Evolutionary conservation across 2,888 invertebrate species (phyloP).

Genomic region (Arge pagana): DNA sequence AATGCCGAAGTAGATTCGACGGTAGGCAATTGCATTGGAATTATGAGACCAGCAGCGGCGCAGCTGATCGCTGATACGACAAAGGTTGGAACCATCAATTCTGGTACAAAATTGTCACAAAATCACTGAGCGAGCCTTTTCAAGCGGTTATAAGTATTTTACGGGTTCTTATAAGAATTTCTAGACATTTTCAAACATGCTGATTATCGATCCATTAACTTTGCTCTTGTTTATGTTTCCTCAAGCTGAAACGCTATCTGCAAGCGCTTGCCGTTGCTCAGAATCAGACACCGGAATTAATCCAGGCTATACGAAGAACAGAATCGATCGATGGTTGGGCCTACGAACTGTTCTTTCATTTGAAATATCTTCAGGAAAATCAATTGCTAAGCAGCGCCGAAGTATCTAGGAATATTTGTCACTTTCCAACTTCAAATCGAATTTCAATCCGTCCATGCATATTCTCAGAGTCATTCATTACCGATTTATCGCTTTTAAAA

Average conservation of each 20-base stretch:
- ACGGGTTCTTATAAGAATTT: no score
- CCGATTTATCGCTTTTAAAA: constrained; percentile 13
- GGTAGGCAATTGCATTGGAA: constrained; percentile 41
- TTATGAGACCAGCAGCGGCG: constrained; percentile 45
- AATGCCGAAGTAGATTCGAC: constrained; percentile 25
- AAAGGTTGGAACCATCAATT: no score
- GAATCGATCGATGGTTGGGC: constrained; percentile 52
- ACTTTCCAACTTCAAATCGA: neutral
- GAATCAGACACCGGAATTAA: constrained; percentile 32
- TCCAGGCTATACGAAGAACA: constrained; percentile 41
- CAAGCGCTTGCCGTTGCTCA: constrained; percentile 38
- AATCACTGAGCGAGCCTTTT: no score
- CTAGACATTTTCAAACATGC: constrained; percentile 3
- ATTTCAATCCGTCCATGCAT: constrained; percentile 3
- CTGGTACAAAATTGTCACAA: no score
- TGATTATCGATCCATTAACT: constrained; percentile 1
- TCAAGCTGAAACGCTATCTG: constrained; percentile 49
- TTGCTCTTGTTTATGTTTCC: neutral
- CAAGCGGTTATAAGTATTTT: no score
- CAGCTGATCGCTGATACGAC: constrained; percentile 48
- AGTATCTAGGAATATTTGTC: constrained; percentile 38
- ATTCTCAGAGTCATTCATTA: neutral
- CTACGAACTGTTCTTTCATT: constrained; percentile 51
- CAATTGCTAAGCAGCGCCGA: constrained; percentile 37
- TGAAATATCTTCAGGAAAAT: constrained; percentile 46